phyloP scores from a whole-genome alignment of 2,113 vertebrate species.

The Rhipidura dahli region DNA sequence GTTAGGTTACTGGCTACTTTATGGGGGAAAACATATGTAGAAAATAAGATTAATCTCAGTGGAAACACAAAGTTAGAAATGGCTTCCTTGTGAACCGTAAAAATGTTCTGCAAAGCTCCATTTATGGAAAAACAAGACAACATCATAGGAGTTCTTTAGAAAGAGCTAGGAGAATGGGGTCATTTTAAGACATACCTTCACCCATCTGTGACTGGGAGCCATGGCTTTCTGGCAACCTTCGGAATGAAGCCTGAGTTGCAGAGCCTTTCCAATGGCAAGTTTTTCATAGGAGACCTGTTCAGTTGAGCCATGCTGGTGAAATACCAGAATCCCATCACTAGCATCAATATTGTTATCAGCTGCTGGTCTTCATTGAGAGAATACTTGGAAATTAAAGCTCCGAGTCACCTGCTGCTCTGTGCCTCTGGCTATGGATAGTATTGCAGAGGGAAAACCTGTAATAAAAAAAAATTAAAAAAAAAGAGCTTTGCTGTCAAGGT shows the following conservation, averaged over 20 bases:
- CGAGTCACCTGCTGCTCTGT: background rate
- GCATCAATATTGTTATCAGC: background rate
- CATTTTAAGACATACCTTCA: background rate
- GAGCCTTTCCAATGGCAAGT: background rate
- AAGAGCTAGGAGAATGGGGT: background rate
- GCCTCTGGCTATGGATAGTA: background rate
- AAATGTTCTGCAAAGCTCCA: background rate
- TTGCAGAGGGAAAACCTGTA: background rate
- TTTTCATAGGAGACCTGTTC: background rate
- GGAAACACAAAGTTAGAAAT: background rate
- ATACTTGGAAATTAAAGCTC: background rate
- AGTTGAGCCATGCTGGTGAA: background rate
- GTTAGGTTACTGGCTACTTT: background rate
- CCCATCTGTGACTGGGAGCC: background rate
- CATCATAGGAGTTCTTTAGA: background rate
- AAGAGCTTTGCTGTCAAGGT: background rate
- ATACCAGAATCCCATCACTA: background rate
- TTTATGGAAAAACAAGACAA: background rate
- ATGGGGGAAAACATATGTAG: background rate
- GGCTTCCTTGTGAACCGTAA: background rate
- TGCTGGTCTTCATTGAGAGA: background rate
- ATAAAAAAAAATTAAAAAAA: too few relatives aligned
- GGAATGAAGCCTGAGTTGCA: background rate
- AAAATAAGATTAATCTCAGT: background rate
- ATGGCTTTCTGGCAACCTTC: background rate